Evolutionary conservation across 1,140 invertebrate genomes (phyloP).

Genomic region (Psilanteris sp.): DNA sequence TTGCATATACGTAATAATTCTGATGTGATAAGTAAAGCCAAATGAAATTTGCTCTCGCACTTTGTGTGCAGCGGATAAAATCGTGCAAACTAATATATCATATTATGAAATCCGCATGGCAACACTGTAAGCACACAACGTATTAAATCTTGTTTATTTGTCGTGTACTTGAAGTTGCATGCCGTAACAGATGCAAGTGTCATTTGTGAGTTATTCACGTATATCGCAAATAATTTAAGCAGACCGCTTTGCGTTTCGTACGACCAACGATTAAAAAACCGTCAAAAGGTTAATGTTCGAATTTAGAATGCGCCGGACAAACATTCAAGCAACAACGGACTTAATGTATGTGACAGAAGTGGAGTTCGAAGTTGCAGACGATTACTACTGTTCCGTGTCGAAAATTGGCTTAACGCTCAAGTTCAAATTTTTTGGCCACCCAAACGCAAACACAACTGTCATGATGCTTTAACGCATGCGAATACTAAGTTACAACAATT

Average conservation of each 20-base stretch:
- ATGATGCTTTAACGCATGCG: constrained; percentile 2
- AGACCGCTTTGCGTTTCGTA: constrained; percentile 9
- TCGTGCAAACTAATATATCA: too few species aligned
- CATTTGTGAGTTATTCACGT: constrained; percentile 40
- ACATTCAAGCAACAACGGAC: constrained; percentile 13
- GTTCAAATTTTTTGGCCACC: constrained; percentile 19
- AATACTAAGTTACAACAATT: constrained; percentile 37
- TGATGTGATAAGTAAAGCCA: too few species aligned
- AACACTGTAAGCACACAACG: constrained; percentile 44
- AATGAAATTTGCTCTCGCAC: too few species aligned
- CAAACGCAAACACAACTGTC: constrained; percentile 25
- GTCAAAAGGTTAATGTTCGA: constrained; percentile 42
- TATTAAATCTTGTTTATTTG: constrained; percentile 47
- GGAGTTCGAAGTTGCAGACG: not conserved
- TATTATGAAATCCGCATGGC: too few species aligned
- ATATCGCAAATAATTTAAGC: constrained; percentile 31
- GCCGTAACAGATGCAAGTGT: constrained; percentile 47
- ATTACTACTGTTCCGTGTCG: constrained; percentile 20
- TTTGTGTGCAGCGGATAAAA: too few species aligned
- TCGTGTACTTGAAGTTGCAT: constrained; percentile 54
- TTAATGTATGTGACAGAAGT: not conserved
- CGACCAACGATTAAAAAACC: constrained; percentile 7
- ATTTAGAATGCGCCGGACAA: constrained; percentile 37
- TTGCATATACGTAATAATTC: too few species aligned
- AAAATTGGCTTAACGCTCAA: constrained; percentile 40